Base-by-base conservation (phyloP, 2,888 invertebrate genomes). In the Rhaphigaster nebulosa region DNA sequence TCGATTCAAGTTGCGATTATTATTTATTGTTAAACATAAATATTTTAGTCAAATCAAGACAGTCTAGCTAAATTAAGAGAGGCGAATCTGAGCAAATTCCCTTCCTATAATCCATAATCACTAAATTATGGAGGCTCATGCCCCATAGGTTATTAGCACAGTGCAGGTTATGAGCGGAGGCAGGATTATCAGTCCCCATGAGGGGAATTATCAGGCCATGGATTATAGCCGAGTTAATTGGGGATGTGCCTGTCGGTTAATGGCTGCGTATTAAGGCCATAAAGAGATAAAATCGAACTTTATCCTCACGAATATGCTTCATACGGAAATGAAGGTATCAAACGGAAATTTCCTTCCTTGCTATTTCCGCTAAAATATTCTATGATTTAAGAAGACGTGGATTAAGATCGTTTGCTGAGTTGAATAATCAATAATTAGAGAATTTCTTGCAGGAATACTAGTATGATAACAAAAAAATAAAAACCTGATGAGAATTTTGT, bases 151-250 rank as follows among this genome's bases (percentile, higher is more conserved):
- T 84, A 84, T 84, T 84, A 84, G 84, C n/a, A n/a, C 84, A 84
- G 26, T 5, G 23, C 26, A 50, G 84, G 84, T 84, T 84, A 84
- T 45, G 45, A 84, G 84, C n/a, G 26, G 45, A 5, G 26, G 45
- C n/a, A n/a, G n/a, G 41, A 84, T 84, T 84, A 84, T 84, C 84
- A n/a, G 45, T 20, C 84, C 84, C 84, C 45, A 84, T n/a, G 84
- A 45, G 84, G 84, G 45, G 45, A 45, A 76, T 76, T 84, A 84
- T 84, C 45, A 84, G n/a, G 26, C 45, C 45, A 41, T 84, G 84
- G 84, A 84, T 84, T 84, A 84, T 41, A 50, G 45, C 45, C n/a
- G 87, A 38, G 87, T 50, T 89, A 89, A 89, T 89, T 89, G 89
- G 89, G 50, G 50, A 70, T 89, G 89, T 89, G 89, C 76, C 65